A percentile compares a stretch with the other conserved stretches of the same genome.
Conservation (phyloP, 2,113 vertebrate genomes). For the Melanostigma gelatinosum region DNA sequence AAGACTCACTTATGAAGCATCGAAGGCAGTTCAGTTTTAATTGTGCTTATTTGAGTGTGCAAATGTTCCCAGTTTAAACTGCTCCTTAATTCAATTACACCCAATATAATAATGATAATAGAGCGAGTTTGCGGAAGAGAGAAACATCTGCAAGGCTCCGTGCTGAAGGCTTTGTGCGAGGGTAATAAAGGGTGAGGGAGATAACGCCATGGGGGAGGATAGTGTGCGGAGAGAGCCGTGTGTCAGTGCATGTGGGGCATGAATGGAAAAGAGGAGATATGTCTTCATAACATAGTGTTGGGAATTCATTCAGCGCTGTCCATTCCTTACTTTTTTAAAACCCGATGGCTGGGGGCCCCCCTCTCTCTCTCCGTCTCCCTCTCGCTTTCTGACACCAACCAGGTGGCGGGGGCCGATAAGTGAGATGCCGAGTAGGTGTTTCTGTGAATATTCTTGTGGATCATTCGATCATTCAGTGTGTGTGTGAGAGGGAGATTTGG, state of each 20-base stretch:
- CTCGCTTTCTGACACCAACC: constrained; percentile 63
- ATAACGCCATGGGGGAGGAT: constrained; percentile 65
- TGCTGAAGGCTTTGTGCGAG: constrained; percentile 59
- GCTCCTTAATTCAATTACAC: constrained; percentile 75
- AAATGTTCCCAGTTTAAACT: constrained; percentile 50
- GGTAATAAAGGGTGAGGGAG: constrained; percentile 74
- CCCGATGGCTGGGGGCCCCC: constrained; percentile 44
- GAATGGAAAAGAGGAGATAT: constrained; percentile 71
- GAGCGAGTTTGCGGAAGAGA: constrained; percentile 55
- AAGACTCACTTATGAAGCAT: constrained; percentile 57
- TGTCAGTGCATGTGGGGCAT: constrained; percentile 60
- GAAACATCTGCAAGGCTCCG: constrained; percentile 68
- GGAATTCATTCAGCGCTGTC: constrained; percentile 70
- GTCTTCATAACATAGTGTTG: constrained; percentile 74
- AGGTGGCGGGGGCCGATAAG: constrained; percentile 71
- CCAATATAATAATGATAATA: constrained; percentile 74
- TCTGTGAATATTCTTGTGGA: constrained; percentile 65
- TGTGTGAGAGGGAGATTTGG: constrained; percentile 51
- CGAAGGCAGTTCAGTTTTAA: constrained; percentile 60
- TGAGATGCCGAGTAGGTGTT: constrained; percentile 71
- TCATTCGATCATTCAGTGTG: constrained; percentile 64
- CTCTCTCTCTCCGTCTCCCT: constrained; percentile 34
- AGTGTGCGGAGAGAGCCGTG: constrained; percentile 54
- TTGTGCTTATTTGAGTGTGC: constrained; percentile 51
- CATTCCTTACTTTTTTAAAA: constrained; percentile 38